These are phyloP conservation scores for Hyphantria cunea DNA, from an alignment of 1,140 invertebrate species.

Conservation along the genomic window DNA sequence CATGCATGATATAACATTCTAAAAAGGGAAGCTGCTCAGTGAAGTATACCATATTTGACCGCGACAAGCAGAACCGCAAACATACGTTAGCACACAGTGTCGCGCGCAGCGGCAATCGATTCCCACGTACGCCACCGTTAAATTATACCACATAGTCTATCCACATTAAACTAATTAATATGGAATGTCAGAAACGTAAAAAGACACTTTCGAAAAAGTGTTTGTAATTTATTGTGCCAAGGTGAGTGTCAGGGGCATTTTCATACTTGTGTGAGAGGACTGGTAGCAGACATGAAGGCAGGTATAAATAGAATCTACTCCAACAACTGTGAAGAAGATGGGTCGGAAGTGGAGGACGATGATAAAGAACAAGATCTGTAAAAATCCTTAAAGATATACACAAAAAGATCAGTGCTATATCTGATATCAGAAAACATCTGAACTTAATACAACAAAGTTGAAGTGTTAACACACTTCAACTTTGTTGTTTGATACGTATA, in stretches of 20 bases:
- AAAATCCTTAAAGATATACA: constrained; percentile 23
- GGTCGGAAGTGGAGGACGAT: neutral
- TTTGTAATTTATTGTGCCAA: neutral
- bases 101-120: too few species aligned
- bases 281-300: neutral
- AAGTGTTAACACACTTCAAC: too few species aligned
- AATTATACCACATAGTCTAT: too few species aligned
- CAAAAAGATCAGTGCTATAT: constrained; percentile 11
- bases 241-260: neutral
- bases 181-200: constrained; percentile 4
- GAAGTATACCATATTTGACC: too few species aligned
- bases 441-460: constrained; percentile 3
- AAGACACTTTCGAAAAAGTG: neutral
- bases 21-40: too few species aligned
- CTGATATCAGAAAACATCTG: constrained; percentile 16
- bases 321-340: constrained; percentile 1
- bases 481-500: constrained; percentile 32
- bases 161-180: too few species aligned
- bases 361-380: neutral
- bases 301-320: neutral
- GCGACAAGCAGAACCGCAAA: too few species aligned
- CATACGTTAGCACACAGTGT: too few species aligned
- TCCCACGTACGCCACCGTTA: too few species aligned
- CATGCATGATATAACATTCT: too few species aligned
- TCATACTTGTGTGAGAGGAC: constrained; percentile 1